phyloP scores from a whole-genome alignment of 2,113 vertebrate genomes.

The Chlamydotis undulata region DNA sequence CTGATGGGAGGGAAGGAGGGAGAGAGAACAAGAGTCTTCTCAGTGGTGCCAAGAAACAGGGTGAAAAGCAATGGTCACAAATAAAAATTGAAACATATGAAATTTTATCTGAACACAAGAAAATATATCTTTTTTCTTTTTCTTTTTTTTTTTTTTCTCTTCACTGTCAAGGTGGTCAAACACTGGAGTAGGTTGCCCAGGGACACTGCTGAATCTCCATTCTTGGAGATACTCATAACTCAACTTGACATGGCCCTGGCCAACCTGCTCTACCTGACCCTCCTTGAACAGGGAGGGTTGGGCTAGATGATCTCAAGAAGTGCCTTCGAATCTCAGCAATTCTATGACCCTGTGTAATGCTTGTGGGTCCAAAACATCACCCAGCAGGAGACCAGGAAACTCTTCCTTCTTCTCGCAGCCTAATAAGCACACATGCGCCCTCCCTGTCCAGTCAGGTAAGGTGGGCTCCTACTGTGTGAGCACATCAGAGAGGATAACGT shows the following conservation, averaged over 20 bases:
- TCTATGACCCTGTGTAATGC: background rate
- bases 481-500: background rate
- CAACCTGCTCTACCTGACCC: background rate
- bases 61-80: background rate
- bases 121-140: background rate
- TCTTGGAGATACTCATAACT: background rate
- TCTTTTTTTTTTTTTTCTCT: background rate
- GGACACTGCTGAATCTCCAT: background rate
- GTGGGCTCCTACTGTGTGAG: background rate
- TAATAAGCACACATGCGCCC: background rate
- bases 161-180: background rate
- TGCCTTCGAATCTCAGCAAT: background rate
- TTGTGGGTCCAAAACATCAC: background rate
- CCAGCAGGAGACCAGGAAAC: background rate
- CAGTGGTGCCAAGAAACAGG: background rate
- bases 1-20: background rate
- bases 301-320: background rate
- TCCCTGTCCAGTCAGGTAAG: background rate
- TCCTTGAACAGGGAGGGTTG: background rate
- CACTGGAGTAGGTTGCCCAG: background rate
- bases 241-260: background rate
- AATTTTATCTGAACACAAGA: background rate
- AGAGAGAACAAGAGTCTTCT: background rate
- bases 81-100: background rate
- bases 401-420: background rate